These are phyloP conservation scores for Panorpa germanica DNA, from an alignment of 2,888 invertebrate species.

Conservation along the genomic window DNA sequence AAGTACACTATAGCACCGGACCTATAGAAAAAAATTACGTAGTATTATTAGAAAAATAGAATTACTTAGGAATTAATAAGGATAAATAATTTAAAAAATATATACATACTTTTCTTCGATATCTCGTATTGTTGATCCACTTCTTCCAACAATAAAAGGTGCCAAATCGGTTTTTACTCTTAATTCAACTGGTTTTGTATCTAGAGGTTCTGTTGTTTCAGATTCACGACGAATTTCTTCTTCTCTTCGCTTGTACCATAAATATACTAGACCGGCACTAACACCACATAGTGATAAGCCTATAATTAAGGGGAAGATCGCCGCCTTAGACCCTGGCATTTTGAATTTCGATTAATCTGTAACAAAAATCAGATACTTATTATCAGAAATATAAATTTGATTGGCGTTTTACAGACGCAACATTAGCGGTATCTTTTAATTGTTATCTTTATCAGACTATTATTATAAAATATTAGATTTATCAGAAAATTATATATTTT, in stretches of 20 bases:
- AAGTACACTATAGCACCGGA: conserved; percentile 15
- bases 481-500: too few relatives aligned
- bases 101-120: conserved; percentile 58
- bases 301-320: conserved; percentile 34
- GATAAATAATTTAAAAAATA: conserved; percentile 26
- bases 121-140: conserved; percentile 54
- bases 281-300: conserved; percentile 50
- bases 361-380: too few relatives aligned
- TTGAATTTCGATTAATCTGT: too few relatives aligned
- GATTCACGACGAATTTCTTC: conserved; percentile 24
- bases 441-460: too few relatives aligned
- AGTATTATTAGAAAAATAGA: conserved; percentile 17
- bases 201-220: conserved; percentile 16
- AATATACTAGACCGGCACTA: conserved; percentile 46
- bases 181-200: conserved; percentile 32
- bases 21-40: conserved; percentile 3
- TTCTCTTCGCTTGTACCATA: conserved; percentile 41
- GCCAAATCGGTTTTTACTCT: conserved; percentile 41
- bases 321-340: too few relatives aligned
- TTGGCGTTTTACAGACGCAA: too few relatives aligned
- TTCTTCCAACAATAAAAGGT: conserved; percentile 49
- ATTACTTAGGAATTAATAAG: conserved; percentile 6
- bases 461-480: too few relatives aligned
- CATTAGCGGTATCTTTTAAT: too few relatives aligned
- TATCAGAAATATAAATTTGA: too few relatives aligned